phyloP scores from a whole-genome alignment of 2,797 vertebrate species.

The Sparidentex hasta region DNA sequence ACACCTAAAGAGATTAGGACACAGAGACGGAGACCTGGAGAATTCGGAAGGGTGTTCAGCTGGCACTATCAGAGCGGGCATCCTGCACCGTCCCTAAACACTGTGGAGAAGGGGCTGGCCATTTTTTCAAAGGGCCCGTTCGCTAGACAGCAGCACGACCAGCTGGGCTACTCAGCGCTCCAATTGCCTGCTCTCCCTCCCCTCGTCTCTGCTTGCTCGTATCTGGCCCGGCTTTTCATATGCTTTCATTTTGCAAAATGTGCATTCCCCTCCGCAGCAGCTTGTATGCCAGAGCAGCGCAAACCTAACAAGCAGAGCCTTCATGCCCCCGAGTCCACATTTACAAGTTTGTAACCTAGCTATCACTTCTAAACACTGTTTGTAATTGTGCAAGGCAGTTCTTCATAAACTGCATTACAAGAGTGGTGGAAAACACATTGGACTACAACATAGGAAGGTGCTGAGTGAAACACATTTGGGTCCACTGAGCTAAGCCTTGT shows the following conservation, averaged over 20 bases:
- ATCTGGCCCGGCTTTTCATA: slow-evolving; percentile 78
- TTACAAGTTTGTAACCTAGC: slow-evolving; percentile 79
- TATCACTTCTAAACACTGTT: slow-evolving; percentile 77
- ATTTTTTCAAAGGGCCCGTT: slow-evolving; percentile 79
- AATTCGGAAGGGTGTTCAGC: slow-evolving; percentile 87
- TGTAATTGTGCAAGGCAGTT: slow-evolving; percentile 72
- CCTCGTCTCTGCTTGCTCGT: slow-evolving; percentile 64
- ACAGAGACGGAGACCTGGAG: slow-evolving; percentile 89
- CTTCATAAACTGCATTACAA: slow-evolving; percentile 71
- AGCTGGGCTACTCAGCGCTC: slow-evolving; percentile 75
- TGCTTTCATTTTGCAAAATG: slow-evolving; percentile 77
- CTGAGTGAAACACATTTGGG: slow-evolving; percentile 43
- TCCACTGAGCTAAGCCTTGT: slow-evolving; percentile 12
- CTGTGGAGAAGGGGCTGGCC: slow-evolving; percentile 86
- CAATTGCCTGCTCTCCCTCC: slow-evolving; percentile 71
- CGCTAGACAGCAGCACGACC: slow-evolving; percentile 75
- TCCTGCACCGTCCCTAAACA: slow-evolving; percentile 87
- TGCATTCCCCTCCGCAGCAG: slow-evolving; percentile 73
- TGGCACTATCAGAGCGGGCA: slow-evolving; percentile 86
- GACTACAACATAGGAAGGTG: slow-evolving; percentile 27
- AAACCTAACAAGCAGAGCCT: slow-evolving; percentile 77
- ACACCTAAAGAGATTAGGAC: slow-evolving; percentile 91
- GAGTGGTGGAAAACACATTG: slow-evolving; percentile 54
- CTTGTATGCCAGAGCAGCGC: slow-evolving; percentile 65
- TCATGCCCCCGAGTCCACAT: slow-evolving; percentile 75